Base-by-base conservation (phyloP, 2,113 vertebrate genomes). In the Daphoenositta chrysoptera region DNA sequence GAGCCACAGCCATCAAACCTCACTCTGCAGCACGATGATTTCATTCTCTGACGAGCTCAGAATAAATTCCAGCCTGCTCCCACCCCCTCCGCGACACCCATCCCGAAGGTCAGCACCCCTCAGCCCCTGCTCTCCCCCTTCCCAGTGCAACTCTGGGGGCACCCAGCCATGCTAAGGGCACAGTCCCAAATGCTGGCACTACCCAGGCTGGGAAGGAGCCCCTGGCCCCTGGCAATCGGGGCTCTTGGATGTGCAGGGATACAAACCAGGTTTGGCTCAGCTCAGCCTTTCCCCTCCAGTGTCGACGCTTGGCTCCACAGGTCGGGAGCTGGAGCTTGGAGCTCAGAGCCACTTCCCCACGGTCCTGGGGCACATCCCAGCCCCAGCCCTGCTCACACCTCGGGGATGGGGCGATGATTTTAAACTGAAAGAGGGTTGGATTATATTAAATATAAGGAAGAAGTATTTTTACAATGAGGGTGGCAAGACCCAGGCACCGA, bases 231-330 rank as follows among this genome's bases (percentile, higher is more conserved):
- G 17, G 26, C 50, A 56, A 12, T 1, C 13, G 7, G 9, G 10
- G 17, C 16, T 65, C 30, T 56, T 13, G 71, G 39, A 19, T 37
- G 26, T 4, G 23, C 39, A 42, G 40, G 35, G 57, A n/a, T 11
- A 23, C 6, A 31, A 31, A 16, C 3, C 24, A 8, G 44, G 1
- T 2, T 14, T 12, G 65, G 37, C 51, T 70, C 27, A 15, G 84
- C 64, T 63, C 73, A 31, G 35, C 13, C 40, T n/a, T 45, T 26
- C 61, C 13, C 27, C 19, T 15, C 33, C 69, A 15, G 50, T 64
- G 28, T 2, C 27, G 0, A 15, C 0, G 18, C 40, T 39, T 4
- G 1, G 2, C 7, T 66, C 4, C 16, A 15, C 18, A 7, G 30
- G 19, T 4, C 2, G 1, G 37, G 35, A 79, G 28, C 21, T 12